Evolutionary conservation across 2,113 vertebrate species (phyloP).

Genomic region (Cinclus cinclus): DNA sequence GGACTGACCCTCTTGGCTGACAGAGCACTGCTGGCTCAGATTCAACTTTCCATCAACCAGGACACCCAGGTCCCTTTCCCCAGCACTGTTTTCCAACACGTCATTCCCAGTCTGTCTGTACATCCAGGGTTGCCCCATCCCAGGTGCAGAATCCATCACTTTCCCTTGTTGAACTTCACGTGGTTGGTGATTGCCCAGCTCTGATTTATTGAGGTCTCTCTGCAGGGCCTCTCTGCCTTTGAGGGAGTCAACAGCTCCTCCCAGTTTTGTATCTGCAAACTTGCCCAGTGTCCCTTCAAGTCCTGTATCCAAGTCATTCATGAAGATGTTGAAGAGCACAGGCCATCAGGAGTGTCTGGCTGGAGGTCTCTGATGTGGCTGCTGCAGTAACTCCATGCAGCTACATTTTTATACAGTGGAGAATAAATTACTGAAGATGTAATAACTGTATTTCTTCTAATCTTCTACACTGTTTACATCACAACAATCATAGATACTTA

Average conservation of each 20-base stretch:
- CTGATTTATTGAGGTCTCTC: accelerated
- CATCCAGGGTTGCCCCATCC: background rate
- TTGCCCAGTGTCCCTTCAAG: accelerated
- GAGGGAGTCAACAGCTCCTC: background rate
- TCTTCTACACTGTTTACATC: background rate
- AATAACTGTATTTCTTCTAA: background rate
- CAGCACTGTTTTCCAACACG: accelerated
- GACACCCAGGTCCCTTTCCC: background rate
- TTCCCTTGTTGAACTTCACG: background rate
- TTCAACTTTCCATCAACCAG: accelerated
- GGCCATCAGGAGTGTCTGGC: background rate
- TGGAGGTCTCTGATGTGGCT: background rate
- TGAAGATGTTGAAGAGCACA: background rate
- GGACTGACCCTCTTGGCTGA: accelerated
- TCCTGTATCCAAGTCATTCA: background rate
- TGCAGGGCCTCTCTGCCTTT: too few relatives aligned
- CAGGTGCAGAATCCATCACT: accelerated
- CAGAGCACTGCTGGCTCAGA: background rate
- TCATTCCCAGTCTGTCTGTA: background rate
- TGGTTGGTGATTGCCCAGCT: background rate
- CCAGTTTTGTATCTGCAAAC: background rate
- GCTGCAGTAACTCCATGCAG: background rate
- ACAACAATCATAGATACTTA: background rate
- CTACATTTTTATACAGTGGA: accelerated
- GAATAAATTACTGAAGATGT: background rate